phyloP scores from a whole-genome alignment of 2,888 invertebrate species.

The Octonoba sinensis region DNA sequence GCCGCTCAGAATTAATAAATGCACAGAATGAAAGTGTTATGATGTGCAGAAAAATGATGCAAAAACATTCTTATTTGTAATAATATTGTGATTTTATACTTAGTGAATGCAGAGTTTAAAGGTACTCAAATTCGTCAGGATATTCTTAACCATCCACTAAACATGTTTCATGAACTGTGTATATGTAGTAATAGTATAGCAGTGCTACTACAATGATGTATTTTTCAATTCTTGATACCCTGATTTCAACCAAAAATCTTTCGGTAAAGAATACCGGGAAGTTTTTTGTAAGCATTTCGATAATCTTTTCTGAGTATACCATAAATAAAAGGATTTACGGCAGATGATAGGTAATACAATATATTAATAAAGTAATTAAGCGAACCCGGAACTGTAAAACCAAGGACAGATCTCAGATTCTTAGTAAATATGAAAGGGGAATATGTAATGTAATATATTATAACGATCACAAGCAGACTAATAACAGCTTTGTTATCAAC shows the following conservation, averaged over 20 bases:
- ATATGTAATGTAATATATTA: constrained; percentile 70
- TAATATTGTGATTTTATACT: no score
- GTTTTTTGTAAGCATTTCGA: constrained; percentile 44
- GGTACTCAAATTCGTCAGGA: no score
- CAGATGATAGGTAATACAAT: constrained; percentile 69
- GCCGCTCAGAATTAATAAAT: no score
- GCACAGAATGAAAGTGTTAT: no score
- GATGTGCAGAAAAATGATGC: no score
- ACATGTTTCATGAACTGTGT: no score
- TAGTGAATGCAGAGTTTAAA: no score
- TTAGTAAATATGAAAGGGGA: constrained; percentile 71
- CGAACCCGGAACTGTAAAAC: constrained; percentile 67
- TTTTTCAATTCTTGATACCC: no score
- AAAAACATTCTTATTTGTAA: no score
- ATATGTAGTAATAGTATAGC: no score
- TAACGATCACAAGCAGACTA: constrained; percentile 69
- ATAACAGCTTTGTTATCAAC: constrained; percentile 42
- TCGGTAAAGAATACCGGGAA: constrained; percentile 8
- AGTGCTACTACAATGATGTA: no score
- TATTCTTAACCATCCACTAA: no score
- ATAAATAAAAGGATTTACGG: constrained; percentile 71
- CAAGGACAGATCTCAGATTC: constrained; percentile 68
- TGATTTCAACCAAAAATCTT: not conserved
- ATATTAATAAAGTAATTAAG: constrained; percentile 69
- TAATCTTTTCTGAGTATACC: constrained; percentile 9